phyloP scores from a whole-genome alignment of 2,797 vertebrate genomes.

The Cercopithecus mitis region DNA sequence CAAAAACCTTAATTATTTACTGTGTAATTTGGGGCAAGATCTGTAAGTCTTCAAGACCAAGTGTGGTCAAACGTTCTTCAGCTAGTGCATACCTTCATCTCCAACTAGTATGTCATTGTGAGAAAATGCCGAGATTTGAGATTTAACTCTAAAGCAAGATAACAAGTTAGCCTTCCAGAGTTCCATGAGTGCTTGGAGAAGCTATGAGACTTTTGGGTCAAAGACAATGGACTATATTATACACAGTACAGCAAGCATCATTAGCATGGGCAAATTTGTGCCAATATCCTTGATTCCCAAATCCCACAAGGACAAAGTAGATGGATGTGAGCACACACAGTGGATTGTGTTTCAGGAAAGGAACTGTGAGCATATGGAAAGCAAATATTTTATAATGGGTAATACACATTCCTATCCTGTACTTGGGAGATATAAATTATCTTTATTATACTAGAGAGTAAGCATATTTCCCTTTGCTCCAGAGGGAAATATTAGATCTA shows the following conservation, averaged over 20 bases:
- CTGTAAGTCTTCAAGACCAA: not conserved
- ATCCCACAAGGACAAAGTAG: not conserved
- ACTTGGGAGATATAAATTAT: not conserved
- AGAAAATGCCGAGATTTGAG: not conserved
- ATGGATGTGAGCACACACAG: not conserved
- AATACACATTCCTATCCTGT: not conserved
- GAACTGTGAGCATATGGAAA: not conserved
- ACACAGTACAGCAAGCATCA: not conserved
- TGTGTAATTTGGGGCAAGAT: not conserved
- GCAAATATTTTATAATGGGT: too few relatives aligned
- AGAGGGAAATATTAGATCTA: not conserved
- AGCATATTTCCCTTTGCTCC: not conserved
- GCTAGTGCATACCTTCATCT: not conserved
- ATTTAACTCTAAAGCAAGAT: not conserved
- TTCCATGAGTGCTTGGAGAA: not conserved
- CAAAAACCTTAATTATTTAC: not conserved
- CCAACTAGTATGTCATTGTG: not conserved
- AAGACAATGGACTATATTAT: not conserved
- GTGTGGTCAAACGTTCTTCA: not conserved
- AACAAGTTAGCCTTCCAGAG: not conserved
- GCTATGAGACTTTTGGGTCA: not conserved
- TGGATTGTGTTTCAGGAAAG: not conserved
- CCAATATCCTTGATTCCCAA: not conserved
- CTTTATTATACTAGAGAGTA: not conserved
- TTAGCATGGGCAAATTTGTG: not conserved